Evolutionary conservation across 2,888 invertebrate genomes (phyloP).

Genomic region (Trichogramma dendrolimi): DNA sequence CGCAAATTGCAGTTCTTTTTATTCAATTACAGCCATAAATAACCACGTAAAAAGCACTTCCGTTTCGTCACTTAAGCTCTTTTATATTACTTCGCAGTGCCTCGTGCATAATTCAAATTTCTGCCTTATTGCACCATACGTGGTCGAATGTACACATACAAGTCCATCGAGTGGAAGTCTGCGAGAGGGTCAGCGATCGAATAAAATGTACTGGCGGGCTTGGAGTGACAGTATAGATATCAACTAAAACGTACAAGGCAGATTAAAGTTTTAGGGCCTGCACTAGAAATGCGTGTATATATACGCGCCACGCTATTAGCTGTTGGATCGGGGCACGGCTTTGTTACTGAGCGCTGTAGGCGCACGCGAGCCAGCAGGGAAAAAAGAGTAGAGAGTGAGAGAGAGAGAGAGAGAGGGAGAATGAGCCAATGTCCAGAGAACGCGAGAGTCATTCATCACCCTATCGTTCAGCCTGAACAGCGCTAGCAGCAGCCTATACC

Average conservation of each 20-base stretch:
- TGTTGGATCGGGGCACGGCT: too few species aligned
- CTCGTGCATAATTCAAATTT: neutral
- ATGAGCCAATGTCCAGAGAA: slow-evolving; percentile 1
- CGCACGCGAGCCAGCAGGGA: neutral
- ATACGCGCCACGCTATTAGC: slow-evolving; percentile 16
- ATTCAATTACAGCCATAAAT: slow-evolving; percentile 1
- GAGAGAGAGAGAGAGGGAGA: neutral
- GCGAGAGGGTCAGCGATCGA: slow-evolving; percentile 9
- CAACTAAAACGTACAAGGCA: slow-evolving; percentile 17
- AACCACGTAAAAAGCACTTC: neutral
- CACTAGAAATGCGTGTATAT: neutral
- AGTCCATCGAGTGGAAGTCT: too few species aligned
- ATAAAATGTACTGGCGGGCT: slow-evolving; percentile 9
- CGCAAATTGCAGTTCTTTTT: neutral
- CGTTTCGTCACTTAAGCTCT: neutral
- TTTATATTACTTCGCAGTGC: neutral
- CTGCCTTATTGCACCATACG: too few species aligned
- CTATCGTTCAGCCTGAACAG: neutral
- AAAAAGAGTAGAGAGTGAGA: neutral
- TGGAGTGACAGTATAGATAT: slow-evolving; percentile 21
- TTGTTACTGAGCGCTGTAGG: too few species aligned
- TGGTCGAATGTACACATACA: too few species aligned
- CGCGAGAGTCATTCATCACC: slow-evolving; percentile 18
- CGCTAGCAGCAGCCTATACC: neutral
- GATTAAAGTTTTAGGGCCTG: slow-evolving; percentile 26